These are phyloP conservation scores for Teleogryllus occipitalis DNA, from an alignment of 1,140 invertebrate genomes.

Conservation along the genomic window DNA sequence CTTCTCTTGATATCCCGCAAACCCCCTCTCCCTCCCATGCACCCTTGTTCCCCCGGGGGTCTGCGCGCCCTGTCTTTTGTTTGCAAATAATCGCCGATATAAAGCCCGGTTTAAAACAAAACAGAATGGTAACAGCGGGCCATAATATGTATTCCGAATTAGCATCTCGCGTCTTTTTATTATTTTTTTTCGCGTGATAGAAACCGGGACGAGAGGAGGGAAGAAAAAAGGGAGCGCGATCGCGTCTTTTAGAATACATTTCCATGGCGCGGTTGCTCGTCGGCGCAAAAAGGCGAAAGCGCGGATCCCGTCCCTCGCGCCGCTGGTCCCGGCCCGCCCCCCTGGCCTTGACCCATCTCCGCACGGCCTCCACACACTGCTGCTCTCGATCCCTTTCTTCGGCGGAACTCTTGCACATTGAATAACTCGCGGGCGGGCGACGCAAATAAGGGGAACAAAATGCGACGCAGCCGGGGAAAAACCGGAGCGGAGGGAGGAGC, in stretches of 20 bases:
- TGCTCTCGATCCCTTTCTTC: neutral
- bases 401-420: neutral
- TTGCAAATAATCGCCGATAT: constrained; percentile 1
- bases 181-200: neutral
- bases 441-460: neutral
- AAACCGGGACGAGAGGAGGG: neutral
- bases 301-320: too few species aligned
- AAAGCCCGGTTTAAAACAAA: neutral
- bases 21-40: neutral
- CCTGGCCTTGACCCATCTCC: neutral
- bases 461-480: too few species aligned
- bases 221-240: neutral
- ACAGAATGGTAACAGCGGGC: neutral
- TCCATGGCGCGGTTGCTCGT: too few species aligned
- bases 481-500: too few species aligned
- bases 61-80: neutral
- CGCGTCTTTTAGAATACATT: too few species aligned
- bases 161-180: neutral
- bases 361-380: neutral
- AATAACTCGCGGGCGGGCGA: neutral
- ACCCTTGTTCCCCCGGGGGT: neutral
- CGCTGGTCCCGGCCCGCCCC: too few species aligned
- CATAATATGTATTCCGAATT: constrained; percentile 1
- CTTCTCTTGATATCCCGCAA: neutral
- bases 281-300: too few species aligned